phyloP scores from a whole-genome alignment of 2,888 invertebrate genomes.

The Ectemnius cavifrons region DNA sequence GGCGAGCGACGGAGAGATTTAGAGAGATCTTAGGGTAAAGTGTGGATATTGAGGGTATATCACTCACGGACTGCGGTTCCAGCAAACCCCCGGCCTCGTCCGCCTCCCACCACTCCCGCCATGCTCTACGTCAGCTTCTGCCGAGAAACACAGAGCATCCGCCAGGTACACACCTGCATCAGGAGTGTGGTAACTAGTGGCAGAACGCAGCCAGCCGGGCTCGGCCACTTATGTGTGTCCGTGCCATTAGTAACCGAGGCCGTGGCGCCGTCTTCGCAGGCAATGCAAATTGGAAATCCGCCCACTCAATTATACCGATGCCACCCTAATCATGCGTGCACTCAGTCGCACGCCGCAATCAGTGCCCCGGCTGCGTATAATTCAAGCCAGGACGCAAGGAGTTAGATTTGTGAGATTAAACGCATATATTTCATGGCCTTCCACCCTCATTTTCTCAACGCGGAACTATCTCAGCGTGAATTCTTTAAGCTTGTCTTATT shows the following conservation, averaged over 20 bases:
- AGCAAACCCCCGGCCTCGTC: constrained; percentile 37
- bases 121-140: constrained; percentile 38
- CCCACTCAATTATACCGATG: constrained; percentile 68
- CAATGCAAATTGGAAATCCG: constrained; percentile 72
- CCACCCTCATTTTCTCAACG: too few species aligned
- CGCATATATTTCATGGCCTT: too few species aligned
- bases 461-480: too few species aligned
- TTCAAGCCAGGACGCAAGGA: constrained; percentile 42
- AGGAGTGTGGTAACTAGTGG: constrained; percentile 25
- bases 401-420: too few species aligned
- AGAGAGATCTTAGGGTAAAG: constrained; percentile 73
- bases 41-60: constrained; percentile 76
- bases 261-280: constrained; percentile 63
- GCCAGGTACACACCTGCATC: constrained; percentile 53
- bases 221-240: constrained; percentile 56
- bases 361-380: constrained; percentile 55
- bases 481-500: too few species aligned
- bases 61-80: constrained; percentile 72
- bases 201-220: constrained; percentile 42
- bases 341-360: constrained; percentile 58
- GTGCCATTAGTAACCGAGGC: constrained; percentile 63
- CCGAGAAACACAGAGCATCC: constrained; percentile 49
- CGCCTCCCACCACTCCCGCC: constrained; percentile 6
- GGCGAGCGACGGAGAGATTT: constrained; percentile 68
- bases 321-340: constrained; percentile 63